Percentiles rank a stretch among this genome's conserved stretches.
These are phyloP conservation scores for Arnoldichthys spilopterus DNA, from an alignment of 2,797 vertebrate genomes.

Conservation along the genomic window DNA sequence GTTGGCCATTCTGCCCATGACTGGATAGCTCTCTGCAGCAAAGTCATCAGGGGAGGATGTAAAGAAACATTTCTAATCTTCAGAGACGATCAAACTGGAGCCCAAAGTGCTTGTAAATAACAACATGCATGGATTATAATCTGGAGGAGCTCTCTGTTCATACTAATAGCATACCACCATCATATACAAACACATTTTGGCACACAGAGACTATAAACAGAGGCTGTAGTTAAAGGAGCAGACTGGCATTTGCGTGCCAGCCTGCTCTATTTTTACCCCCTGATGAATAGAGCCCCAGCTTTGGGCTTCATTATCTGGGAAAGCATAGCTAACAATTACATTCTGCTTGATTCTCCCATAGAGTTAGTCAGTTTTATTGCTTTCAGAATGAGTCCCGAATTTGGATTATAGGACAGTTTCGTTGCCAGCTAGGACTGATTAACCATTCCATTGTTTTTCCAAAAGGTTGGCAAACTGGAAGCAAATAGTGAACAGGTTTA, in stretches of 20 bases:
- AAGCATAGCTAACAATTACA: constrained; percentile 46
- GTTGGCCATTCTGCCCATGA: constrained; percentile 18
- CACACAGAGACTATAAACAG: not conserved
- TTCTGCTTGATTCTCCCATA: constrained; percentile 24
- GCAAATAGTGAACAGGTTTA: constrained; percentile 15
- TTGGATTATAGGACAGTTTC: constrained; percentile 33
- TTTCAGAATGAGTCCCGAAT: constrained; percentile 7
- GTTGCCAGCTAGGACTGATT: constrained; percentile 39
- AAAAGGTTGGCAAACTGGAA: constrained; percentile 29
- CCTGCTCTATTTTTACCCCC: constrained; percentile 15
- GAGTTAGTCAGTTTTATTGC: constrained; percentile 41
- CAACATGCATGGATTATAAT: constrained; percentile 23
- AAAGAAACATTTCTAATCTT: constrained; percentile 57
- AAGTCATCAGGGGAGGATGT: constrained; percentile 41
- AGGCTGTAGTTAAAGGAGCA: not conserved
- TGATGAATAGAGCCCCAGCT: constrained; percentile 35
- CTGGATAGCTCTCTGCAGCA: constrained; percentile 40
- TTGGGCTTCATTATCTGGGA: constrained; percentile 28
- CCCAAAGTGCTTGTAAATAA: constrained; percentile 31
- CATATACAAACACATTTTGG: not conserved
- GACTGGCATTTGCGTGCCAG: constrained; percentile 18
- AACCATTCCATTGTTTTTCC: constrained; percentile 24
- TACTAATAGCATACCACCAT: constrained; percentile 16
- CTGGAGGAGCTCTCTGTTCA: constrained; percentile 8
- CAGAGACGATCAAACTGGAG: constrained; percentile 47